Conservation (phyloP, 2,888 invertebrate genomes). For the Lampropteryx suffumata region DNA sequence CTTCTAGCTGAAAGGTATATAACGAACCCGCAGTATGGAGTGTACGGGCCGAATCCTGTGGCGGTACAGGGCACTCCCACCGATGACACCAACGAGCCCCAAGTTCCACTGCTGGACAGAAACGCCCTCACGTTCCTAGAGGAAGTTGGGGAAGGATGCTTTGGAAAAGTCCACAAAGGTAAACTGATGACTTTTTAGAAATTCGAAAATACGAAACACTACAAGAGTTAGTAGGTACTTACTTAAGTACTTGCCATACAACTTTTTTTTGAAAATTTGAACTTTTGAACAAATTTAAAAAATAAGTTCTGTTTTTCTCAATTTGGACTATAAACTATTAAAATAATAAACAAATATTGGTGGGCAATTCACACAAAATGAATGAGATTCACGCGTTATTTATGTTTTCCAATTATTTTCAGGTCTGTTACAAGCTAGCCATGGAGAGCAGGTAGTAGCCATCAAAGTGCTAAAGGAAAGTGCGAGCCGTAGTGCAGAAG, state of each 20-base stretch:
- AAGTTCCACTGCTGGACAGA: conserved; percentile 84
- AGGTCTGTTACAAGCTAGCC: conserved; percentile 59
- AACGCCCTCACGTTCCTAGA: conserved; percentile 87
- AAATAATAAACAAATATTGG: too few species aligned
- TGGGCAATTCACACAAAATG: too few species aligned
- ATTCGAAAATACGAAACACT: too few species aligned
- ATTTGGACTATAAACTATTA: too few species aligned
- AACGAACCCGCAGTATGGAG: conserved; percentile 89
- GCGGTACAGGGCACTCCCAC: conserved; percentile 42
- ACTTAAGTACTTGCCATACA: too few species aligned
- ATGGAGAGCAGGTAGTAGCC: conserved; percentile 83
- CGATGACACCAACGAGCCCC: conserved; percentile 58
- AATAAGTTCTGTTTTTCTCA: too few species aligned
- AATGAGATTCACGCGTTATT: not conserved
- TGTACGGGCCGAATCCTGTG: conserved; percentile 62
- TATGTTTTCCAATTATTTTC: not conserved
- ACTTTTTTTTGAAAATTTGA: too few species aligned
- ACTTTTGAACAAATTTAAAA: too few species aligned
- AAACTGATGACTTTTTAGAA: not conserved
- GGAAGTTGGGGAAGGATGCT: conserved; percentile 94
- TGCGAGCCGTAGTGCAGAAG: conserved; percentile 89
- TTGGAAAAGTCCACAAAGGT: conserved; percentile 95
- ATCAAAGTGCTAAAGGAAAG: conserved; percentile 91
- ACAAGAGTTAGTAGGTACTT: too few species aligned
- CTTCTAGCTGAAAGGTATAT: conserved; percentile 88